Base-by-base conservation (phyloP, 2,113 vertebrate genomes). In the Egretta garzetta region DNA sequence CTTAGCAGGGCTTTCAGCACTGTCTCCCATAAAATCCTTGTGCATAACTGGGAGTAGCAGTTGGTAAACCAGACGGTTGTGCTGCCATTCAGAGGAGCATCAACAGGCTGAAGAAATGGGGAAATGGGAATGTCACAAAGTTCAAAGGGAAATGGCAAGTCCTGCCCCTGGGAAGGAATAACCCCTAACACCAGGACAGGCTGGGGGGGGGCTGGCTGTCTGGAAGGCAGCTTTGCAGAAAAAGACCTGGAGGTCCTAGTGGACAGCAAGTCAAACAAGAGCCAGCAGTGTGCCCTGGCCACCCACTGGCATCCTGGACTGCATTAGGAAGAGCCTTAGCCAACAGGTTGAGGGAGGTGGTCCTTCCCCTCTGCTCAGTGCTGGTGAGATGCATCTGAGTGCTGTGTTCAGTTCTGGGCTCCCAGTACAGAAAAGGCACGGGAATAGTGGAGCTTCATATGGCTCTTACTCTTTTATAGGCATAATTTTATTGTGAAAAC, bases 21-120 rank as follows among this genome's bases (percentile, higher is more conserved):
- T 13, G 28, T 73, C 16, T 80, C 20, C 12, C 0, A 0, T 56
- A 45, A 45, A 13, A n/a, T 63, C 39, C 52, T 45, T 1, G 0
- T 76, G 64, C 30, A 74, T 33, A 93, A 39, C 12, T 18, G 37
- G 12, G 45, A 60, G 39, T 10, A 70, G 35, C 67, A 55, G 33
- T 23, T 55, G 30, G 33, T 88, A 68, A 73, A 84, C 17, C 20
- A 49, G 43, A 10, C 1, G 9, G 14, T 49, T 64, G 14, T 85
- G 41, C 33, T 71, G 53, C 14, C 52, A 7, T 41, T 43, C 67
- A 88, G 76, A 47, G 43, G 20, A 67, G 45, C 64, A 28, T 66
- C 30, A 66, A 43, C 12, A 43, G 72, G 41, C 32, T 91, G 80
- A 32, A 80, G 71, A 90, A 28, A 9, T 14, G 58, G 37, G 58